Evolutionary conservation across 2,113 vertebrate genomes (phyloP), one percentile per base, ranked within the genome.

Genomic region (Naja naja): DNA sequence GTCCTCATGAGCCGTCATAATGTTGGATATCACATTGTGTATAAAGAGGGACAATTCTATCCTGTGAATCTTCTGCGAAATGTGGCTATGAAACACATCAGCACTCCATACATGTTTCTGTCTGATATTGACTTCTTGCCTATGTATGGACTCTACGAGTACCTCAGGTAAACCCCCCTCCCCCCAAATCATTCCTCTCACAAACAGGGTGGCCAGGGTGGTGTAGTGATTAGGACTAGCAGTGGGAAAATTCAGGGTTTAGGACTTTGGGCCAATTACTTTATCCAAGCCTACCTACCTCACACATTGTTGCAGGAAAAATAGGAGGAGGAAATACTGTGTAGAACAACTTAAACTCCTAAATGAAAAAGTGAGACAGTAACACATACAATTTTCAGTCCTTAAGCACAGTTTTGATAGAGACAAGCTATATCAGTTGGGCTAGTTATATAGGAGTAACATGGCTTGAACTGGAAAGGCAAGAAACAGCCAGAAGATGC

Each of bases 121-220:
- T 99, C 99, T 0, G 99, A 99, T 97, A 99, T 99, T 30, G 99
- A 99, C 98, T 99, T 99, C 98, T 98, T 99, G 97, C 99, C 99
- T 93, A 99, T 99, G 99, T 99, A 99, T 49, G 99, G 99, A 95
- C 99, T 99, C 97, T 99, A 99, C 94, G 99, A 99, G 97, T 99
- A 99, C 97, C 99, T 99, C 98, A 99, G 99, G 99, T 99, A 97
- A 98, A 88, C 11, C 23, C 30, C 64, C 30, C 25, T 0, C 4
- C 12, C 60, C 4, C 20, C 1, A 4, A 69, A 18, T 0, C 0
- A n/a, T 93, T 93, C 74, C 4, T 81, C 6, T 20, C 34, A 39
- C 34, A 81, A 81, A 81, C 16, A 39, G 2, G 0, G 6, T 81
- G n/a, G 16, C n/a, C 34, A 39, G 16, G 16, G 1, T 39, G 34